phyloP scores from a whole-genome alignment of 2,113 vertebrate species.

The Serinus canaria region DNA sequence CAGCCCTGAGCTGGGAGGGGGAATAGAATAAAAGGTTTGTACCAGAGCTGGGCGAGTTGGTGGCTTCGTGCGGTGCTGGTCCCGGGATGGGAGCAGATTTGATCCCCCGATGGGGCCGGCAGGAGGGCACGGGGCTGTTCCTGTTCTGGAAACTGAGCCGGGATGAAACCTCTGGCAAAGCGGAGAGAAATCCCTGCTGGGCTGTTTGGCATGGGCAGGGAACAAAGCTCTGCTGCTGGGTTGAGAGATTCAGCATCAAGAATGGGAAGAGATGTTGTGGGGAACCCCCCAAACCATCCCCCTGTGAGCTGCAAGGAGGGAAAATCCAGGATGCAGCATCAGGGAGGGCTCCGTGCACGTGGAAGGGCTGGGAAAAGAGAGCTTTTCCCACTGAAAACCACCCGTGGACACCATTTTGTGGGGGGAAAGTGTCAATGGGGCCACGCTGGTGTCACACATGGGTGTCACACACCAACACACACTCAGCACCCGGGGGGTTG shows the following conservation, averaged over 20 bases:
- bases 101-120: fast-evolving
- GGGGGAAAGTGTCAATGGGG: fast-evolving
- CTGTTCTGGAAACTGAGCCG: background rate
- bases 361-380: fast-evolving
- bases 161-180: background rate
- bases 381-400: fast-evolving
- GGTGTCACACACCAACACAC: fast-evolving
- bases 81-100: fast-evolving
- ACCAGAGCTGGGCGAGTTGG: background rate
- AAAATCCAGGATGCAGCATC: fast-evolving
- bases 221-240: background rate
- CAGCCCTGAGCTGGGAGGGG: background rate
- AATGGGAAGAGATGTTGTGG: fast-evolving
- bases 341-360: fast-evolving
- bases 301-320: fast-evolving
- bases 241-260: fast-evolving
- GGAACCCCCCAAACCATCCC: background rate
- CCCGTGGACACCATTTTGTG: fast-evolving
- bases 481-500: background rate
- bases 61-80: fast-evolving
- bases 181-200: background rate
- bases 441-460: fast-evolving
- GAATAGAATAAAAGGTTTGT: constrained; percentile 60
- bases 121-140: background rate
- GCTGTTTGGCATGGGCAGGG: fast-evolving